phyloP scores from a whole-genome alignment of 2,113 vertebrate species.

The Tragelaphus buxtoni region DNA sequence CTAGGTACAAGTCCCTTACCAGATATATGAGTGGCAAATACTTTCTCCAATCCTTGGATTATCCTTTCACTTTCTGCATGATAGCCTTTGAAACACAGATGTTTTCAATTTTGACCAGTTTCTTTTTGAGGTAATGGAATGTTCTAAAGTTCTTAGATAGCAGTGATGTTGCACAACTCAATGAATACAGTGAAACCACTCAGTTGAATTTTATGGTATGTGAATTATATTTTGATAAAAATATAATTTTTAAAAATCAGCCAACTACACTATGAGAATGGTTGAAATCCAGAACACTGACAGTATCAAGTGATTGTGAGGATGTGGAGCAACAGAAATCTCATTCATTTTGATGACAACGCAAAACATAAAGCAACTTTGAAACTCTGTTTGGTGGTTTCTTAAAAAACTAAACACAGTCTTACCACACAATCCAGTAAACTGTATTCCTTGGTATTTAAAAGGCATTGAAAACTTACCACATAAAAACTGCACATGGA shows the following conservation, averaged over 20 bases:
- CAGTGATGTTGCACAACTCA: not conserved
- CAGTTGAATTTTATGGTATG: not conserved
- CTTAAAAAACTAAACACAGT: not conserved
- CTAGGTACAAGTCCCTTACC: not conserved
- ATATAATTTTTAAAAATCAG: not conserved
- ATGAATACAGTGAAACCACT: not conserved
- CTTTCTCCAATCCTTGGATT: not conserved
- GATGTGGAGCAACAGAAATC: not conserved
- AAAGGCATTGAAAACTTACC: not conserved
- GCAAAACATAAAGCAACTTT: not conserved
- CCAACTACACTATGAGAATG: not conserved
- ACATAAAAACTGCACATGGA: not conserved
- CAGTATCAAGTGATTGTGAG: not conserved
- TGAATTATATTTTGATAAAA: not conserved
- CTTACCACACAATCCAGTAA: not conserved
- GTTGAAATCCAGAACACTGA: not conserved
- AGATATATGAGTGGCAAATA: not conserved
- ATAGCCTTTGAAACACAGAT: not conserved
- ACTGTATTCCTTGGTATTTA: not conserved
- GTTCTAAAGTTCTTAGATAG: not conserved
- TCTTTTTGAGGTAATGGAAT: not conserved
- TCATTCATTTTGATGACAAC: not conserved
- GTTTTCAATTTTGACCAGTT: conserved; percentile 18
- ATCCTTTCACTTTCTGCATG: not conserved
- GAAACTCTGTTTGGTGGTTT: not conserved